Evolutionary conservation across 1,140 invertebrate species (phyloP).

Genomic region (Drosophila santomea): DNA sequence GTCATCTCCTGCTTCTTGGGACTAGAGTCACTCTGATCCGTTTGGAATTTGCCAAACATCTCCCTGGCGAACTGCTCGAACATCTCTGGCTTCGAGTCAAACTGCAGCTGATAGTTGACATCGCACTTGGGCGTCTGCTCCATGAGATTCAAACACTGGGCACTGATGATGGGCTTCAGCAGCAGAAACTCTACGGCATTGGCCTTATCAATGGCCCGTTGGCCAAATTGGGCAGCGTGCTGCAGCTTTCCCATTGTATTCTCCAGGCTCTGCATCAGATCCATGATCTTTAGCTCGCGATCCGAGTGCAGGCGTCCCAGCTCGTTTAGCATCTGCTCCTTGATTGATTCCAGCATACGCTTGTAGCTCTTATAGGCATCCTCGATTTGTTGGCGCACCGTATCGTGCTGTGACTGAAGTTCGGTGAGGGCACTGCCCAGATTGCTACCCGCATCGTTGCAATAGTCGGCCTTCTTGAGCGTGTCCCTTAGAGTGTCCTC

Average conservation of each 20-base stretch:
- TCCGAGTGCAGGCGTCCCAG: conserved; percentile 92
- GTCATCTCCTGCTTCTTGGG: conserved; percentile 18
- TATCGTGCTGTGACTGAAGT: conserved; percentile 93
- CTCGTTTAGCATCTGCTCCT: conserved; percentile 90
- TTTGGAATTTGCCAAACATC: conserved; percentile 89
- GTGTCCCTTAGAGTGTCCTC: conserved; percentile 89
- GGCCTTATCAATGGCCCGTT: conserved; percentile 91
- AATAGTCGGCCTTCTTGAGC: conserved; percentile 88
- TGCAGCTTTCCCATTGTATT: conserved; percentile 93
- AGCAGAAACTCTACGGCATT: conserved; percentile 93
- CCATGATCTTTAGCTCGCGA: conserved; percentile 94
- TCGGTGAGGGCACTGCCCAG: conserved; percentile 93
- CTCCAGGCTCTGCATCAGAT: conserved; percentile 92
- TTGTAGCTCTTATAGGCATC: conserved; percentile 94
- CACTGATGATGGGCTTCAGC: conserved; percentile 90
- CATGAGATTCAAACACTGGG: conserved; percentile 91
- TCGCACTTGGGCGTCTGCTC: conserved; percentile 92
- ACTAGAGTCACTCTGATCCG: conserved; percentile 82
- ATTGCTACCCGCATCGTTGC: conserved; percentile 89
- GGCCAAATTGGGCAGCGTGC: conserved; percentile 93
- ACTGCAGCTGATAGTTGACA: conserved; percentile 91
- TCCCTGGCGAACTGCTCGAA: conserved; percentile 90
- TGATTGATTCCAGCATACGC: conserved; percentile 91
- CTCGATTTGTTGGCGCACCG: conserved; percentile 93
- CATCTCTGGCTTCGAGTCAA: conserved; percentile 91